Base-by-base conservation (phyloP, 2,113 vertebrate genomes). In the Cyprinodon tularosa region DNA sequence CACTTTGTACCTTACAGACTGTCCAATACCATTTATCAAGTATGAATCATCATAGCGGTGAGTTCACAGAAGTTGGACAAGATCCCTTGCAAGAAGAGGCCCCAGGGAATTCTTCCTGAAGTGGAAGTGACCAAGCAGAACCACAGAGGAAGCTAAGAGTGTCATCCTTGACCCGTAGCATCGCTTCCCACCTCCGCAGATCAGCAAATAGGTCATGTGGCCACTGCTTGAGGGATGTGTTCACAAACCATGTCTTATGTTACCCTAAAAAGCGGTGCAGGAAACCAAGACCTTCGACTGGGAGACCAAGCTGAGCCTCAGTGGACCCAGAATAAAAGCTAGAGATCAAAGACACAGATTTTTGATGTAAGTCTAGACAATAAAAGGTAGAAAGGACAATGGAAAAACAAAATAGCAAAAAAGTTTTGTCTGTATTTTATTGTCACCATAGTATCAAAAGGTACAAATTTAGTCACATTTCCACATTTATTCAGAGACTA, bases 41-140 rank as follows among this genome's bases (percentile, higher is more conserved):
- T 69, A 22, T 78, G 42, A 84, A 74, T 86, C 73, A 73, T 9
- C 69, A 20, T 59, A 68, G 37, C 38, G 68, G 66, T 38, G 77
- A 77, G 40, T 3, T 8, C 50, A 77, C 71, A 78, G 61, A 84
- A 74, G 57, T 36, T 66, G 72, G 72, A 66, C 66, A 64, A 68
- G 68, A 66, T 39, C 88, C 81, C 68, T 11, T 22, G 74, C 80
- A 83, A 82, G 45, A 67, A 45, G 44, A 48, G 71, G 59, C 57
- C 69, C 57, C 45, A 50, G 71, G 48, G 78, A 80, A 72, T 75
- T 66, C 71, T 66, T 39, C 73, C 73, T 61, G 59, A 60, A 80
- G 76, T 80, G 62, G 76, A 82, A 38, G 81, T 74, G 68, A 45
- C 77, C 83, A 83, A 83, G 82, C 82, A 81, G 77, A 88, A 90